Percentiles rank a stretch among this genome's conserved stretches.
Evolutionary conservation across 2,888 invertebrate species (phyloP).

Genomic region (Lymantria dispar): DNA sequence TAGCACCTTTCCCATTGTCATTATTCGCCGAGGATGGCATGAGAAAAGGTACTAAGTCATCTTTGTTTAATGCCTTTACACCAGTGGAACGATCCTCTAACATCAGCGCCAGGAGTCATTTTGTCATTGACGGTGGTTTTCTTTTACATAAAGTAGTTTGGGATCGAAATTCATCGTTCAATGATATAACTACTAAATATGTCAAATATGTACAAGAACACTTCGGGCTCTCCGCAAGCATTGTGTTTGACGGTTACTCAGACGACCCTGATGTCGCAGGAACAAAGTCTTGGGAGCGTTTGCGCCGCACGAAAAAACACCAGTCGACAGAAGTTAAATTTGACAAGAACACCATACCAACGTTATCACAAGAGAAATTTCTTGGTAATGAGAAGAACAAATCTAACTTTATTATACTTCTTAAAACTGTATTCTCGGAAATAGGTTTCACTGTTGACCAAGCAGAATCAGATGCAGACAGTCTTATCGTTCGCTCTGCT

Average conservation of each 20-base stretch:
- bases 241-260: constrained; percentile 8
- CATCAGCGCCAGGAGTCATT: constrained; percentile 1
- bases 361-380: constrained; percentile 10
- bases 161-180: constrained; percentile 5
- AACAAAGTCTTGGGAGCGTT: constrained; percentile 2
- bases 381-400: constrained; percentile 12
- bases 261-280: neutral
- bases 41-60: constrained; percentile 14
- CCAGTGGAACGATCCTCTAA: constrained; percentile 6
- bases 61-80: constrained; percentile 5
- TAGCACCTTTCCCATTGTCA: constrained; percentile 7
- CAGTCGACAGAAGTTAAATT: constrained; percentile 6
- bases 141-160: constrained; percentile 2
- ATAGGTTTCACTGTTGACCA: constrained; percentile 9
- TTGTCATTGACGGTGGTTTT: constrained; percentile 7
- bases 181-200: neutral
- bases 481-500: constrained; percentile 6
- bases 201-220: neutral
- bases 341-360: constrained; percentile 5
- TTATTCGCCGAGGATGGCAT: constrained; percentile 13
- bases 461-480: constrained; percentile 10
- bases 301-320: constrained; percentile 4
- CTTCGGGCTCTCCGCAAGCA: neutral
- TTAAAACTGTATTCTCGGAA: constrained; percentile 7
- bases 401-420: constrained; percentile 5